Conservation (phyloP, 2,113 vertebrate species). For the Monopterus albus region DNA sequence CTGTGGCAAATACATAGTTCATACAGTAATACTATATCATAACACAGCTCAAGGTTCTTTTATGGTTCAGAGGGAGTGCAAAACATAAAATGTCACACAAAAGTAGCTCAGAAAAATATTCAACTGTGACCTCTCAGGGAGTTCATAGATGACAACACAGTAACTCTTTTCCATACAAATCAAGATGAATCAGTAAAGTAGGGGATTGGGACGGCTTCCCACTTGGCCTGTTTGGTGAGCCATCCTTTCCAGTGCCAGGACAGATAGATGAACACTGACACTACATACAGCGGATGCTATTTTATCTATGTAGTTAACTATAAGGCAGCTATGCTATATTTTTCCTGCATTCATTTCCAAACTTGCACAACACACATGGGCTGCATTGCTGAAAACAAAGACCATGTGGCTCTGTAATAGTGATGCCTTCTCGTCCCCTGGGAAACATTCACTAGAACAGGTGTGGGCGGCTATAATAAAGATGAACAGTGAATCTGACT, state of each 20-base stretch:
- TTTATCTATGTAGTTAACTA: not conserved
- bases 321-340: not conserved
- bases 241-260: not conserved
- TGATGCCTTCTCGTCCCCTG: conserved; percentile 16
- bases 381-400: not conserved
- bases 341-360: not conserved
- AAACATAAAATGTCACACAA: no score
- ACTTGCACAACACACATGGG: not conserved
- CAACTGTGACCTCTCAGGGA: no score
- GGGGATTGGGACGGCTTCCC: not conserved
- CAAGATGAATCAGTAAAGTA: no score
- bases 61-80: no score
- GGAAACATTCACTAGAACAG: conserved; percentile 62
- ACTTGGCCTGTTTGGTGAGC: not conserved
- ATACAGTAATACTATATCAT: no score
- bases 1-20: no score
- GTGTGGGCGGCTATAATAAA: conserved; percentile 71
- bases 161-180: no score
- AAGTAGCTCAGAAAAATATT: no score
- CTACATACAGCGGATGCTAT: not conserved
- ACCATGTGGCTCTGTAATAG: conserved; percentile 22
- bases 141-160: no score
- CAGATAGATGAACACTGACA: not conserved
- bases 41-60: no score
- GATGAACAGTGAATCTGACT: conserved; percentile 51